Evolutionary conservation across 2,797 vertebrate species (phyloP).

Genomic region (Betta splendens): DNA sequence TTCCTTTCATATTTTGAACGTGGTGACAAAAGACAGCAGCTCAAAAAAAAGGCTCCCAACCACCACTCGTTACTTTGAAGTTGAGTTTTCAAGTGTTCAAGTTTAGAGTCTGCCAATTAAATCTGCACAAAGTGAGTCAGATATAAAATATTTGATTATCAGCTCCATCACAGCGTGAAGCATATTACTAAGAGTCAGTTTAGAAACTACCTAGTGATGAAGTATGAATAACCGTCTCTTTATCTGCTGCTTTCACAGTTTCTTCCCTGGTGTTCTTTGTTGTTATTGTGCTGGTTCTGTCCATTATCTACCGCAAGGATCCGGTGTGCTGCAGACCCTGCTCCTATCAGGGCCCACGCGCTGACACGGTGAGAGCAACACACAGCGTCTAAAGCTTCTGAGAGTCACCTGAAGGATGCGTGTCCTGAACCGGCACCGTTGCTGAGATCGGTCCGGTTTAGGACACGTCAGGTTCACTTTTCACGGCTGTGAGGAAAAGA

Average conservation of each 20-base stretch:
- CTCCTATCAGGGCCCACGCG: conserved; percentile 81
- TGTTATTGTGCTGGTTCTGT: conserved; percentile 81
- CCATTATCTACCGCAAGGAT: conserved; percentile 82
- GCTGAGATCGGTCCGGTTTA: not conserved
- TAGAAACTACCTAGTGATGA: not conserved
- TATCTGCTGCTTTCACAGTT: conserved; percentile 62
- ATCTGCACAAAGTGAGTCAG: not conserved
- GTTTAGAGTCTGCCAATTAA: not conserved
- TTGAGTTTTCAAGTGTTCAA: conserved; percentile 13
- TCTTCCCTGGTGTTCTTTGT: conserved; percentile 84
- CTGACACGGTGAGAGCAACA: conserved; percentile 72
- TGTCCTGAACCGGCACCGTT: conserved; percentile 13
- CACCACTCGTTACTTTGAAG: conserved; percentile 6
- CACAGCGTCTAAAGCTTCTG: conserved; percentile 22
- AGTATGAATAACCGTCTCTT: conserved; percentile 13
- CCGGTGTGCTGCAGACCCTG: conserved; percentile 84
- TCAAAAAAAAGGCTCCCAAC: conserved; percentile 9
- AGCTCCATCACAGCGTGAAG: not conserved
- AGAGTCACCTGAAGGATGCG: conserved; percentile 34
- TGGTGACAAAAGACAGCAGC: conserved; percentile 19
- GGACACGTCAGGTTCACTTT: conserved; percentile 61
- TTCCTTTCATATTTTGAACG: conserved; percentile 1
- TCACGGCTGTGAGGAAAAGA: conserved; percentile 44
- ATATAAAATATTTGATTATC: not conserved
- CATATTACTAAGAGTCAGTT: not conserved